Conservation (phyloP, 2,797 vertebrate species). For the Chromobotia macracanthus region DNA sequence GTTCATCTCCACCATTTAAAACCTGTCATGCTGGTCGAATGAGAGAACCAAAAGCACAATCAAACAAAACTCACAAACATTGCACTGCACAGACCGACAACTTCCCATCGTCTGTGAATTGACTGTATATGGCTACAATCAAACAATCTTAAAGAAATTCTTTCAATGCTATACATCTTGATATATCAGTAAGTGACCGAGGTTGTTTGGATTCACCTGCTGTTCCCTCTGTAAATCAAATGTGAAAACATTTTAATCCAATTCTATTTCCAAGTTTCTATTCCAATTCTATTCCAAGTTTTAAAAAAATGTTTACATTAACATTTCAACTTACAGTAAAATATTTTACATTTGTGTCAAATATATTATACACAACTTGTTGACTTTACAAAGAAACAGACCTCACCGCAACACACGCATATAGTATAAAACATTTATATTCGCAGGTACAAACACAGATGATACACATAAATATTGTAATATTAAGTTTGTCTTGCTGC, state of each 20-base stretch:
- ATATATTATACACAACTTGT: background rate
- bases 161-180: background rate
- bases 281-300: background rate
- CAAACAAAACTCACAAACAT: conserved; percentile 25
- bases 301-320: too few relatives aligned
- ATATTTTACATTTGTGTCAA: too few relatives aligned
- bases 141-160: background rate
- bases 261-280: background rate
- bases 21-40: conserved; percentile 15
- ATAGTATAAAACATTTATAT: conserved; percentile 28
- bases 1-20: conserved; percentile 26
- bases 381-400: background rate
- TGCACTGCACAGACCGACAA: conserved; percentile 22
- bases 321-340: background rate
- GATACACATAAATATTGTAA: conserved; percentile 6
- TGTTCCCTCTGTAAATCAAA: too few relatives aligned
- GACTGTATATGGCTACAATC: conserved; percentile 24
- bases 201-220: too few relatives aligned
- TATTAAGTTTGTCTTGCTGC: background rate
- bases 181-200: background rate
- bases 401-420: conserved; percentile 10
- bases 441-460: conserved; percentile 28
- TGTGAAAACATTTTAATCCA: background rate
- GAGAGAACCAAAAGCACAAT: conserved; percentile 22
- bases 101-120: background rate